Base-by-base conservation (phyloP, 2,113 vertebrate species). In the Heterochromis multidens region DNA sequence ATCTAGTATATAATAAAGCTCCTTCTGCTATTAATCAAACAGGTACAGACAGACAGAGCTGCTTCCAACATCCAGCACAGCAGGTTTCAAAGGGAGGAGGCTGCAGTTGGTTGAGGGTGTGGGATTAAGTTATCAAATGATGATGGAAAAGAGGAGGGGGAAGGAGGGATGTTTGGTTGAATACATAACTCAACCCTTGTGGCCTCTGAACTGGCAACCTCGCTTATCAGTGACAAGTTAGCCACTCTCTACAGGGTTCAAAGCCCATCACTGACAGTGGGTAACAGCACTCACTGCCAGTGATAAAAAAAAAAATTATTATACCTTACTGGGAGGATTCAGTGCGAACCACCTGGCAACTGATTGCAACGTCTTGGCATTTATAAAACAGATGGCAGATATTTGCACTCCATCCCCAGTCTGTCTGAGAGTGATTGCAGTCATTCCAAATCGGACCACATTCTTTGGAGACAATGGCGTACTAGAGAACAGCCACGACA, bases 21-120 rank as follows among this genome's bases (percentile, higher is more conserved):
- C 31, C 11, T 7, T 62, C 49, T 58, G 7, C 57, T 33, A 12
- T 25, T 35, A 61, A 61, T 88, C 77, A 2, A 79, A 83, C 62
- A 29, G 23, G 37, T 31, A 61, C 49, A 62, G 63, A 80, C 19
- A 6, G 43, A 4, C 3, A 78, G 58, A 72, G 52, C 25, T n/a
- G 21, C 35, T 72, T 83, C 37, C 60, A 60, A 35, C 67, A 57
- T 72, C 78, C 8, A 21, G 25, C 77, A 25, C 83, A 83, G 83
- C 84, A 52, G 54, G 83, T n/a, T 88, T 87, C 82, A 87, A 76
- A 93, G 63, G 86, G 21, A 65, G 59, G 40, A 77, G 77, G 81
- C 13, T 17, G 76, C 70, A 35, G 60, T 23, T 35, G 74, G 70
- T 14, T 52, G 58, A 80, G 29, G 3, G 37, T n/a, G 57, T 57